Evolutionary conservation across 2,888 invertebrate species (phyloP).

Genomic region (Dugesia japonica): DNA sequence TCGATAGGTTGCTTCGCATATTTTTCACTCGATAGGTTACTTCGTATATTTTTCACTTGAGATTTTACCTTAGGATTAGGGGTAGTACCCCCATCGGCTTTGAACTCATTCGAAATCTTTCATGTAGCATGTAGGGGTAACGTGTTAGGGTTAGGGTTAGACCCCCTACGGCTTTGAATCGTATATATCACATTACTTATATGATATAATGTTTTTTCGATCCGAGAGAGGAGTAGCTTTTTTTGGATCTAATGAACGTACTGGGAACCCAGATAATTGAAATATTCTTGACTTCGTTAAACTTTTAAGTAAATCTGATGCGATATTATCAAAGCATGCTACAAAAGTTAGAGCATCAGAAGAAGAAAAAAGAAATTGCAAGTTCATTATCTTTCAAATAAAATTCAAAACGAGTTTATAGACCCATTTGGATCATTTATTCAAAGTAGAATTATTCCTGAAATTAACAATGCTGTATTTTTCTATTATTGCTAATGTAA

Average conservation of each 20-base stretch:
- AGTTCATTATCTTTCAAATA: constrained; percentile 14
- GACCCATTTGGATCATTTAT: neutral
- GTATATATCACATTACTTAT: too few relatives aligned
- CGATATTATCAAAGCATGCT: constrained; percentile 2
- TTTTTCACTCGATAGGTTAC: too few relatives aligned
- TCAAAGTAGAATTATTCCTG: neutral
- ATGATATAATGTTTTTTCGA: constrained; percentile 3
- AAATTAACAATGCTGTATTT: neutral
- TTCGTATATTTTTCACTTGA: too few relatives aligned
- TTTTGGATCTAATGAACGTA: constrained; percentile 6
- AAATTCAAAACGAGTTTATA: neutral
- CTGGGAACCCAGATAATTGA: neutral
- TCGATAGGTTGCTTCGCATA: too few relatives aligned
- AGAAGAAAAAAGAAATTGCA: constrained; percentile 9
- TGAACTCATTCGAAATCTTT: too few relatives aligned
- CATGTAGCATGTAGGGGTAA: too few relatives aligned
- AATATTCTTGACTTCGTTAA: neutral
- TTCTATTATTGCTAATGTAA: constrained; percentile 10
- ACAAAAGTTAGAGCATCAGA: neutral
- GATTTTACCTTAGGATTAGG: too few relatives aligned
- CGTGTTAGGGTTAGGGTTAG: too few relatives aligned
- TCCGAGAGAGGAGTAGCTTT: constrained; percentile 12
- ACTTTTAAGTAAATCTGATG: constrained; percentile 8
- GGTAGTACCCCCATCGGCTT: too few relatives aligned
- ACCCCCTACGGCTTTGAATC: too few relatives aligned